A percentile compares a stretch with the other conserved stretches of the same genome.
phyloP scores from a whole-genome alignment of 1,140 invertebrate genomes.

The Lerema accius region DNA sequence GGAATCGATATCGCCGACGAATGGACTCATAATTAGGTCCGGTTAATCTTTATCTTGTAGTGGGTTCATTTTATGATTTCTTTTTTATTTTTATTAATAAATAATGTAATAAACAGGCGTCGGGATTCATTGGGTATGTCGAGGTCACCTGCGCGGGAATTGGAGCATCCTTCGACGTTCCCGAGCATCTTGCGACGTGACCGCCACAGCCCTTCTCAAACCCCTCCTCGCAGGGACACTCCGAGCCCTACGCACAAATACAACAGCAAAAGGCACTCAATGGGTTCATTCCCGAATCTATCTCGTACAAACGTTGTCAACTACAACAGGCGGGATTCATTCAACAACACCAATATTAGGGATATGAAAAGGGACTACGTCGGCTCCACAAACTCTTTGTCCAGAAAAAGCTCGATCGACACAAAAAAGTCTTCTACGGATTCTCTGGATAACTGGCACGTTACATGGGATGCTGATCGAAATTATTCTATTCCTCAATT shows the following conservation, averaged over 20 bases:
- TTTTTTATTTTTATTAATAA: slow-evolving; percentile 40
- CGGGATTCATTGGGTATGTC: slow-evolving; percentile 84
- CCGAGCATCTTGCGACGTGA: slow-evolving; percentile 85
- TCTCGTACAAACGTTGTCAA: slow-evolving; percentile 65
- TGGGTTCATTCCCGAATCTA: slow-evolving; percentile 73
- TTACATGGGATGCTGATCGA: slow-evolving; percentile 87
- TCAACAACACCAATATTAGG: slow-evolving; percentile 59
- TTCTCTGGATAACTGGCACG: slow-evolving; percentile 87
- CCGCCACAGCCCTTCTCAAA: slow-evolving; percentile 83
- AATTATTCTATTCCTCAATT: slow-evolving; percentile 54
- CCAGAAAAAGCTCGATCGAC: slow-evolving; percentile 82
- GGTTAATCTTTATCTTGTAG: slow-evolving; percentile 33
- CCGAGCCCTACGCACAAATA: slow-evolving; percentile 77
- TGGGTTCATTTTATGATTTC: slow-evolving; percentile 13
- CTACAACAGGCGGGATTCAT: slow-evolving; percentile 65
- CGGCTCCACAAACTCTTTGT: slow-evolving; percentile 69
- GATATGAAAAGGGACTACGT: slow-evolving; percentile 81
- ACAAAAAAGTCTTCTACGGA: slow-evolving; percentile 87
- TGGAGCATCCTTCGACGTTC: slow-evolving; percentile 87
- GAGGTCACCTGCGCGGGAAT: slow-evolving; percentile 82
- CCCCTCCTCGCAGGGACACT: slow-evolving; percentile 82
- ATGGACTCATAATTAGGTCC: slow-evolving; percentile 75
- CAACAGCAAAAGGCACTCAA: slow-evolving; percentile 72
- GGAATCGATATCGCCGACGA: slow-evolving; percentile 82
- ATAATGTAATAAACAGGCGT: slow-evolving; percentile 68